These are phyloP conservation scores for Pemphredon lugubris DNA, from an alignment of 2,888 invertebrate genomes.

Conservation along the genomic window DNA sequence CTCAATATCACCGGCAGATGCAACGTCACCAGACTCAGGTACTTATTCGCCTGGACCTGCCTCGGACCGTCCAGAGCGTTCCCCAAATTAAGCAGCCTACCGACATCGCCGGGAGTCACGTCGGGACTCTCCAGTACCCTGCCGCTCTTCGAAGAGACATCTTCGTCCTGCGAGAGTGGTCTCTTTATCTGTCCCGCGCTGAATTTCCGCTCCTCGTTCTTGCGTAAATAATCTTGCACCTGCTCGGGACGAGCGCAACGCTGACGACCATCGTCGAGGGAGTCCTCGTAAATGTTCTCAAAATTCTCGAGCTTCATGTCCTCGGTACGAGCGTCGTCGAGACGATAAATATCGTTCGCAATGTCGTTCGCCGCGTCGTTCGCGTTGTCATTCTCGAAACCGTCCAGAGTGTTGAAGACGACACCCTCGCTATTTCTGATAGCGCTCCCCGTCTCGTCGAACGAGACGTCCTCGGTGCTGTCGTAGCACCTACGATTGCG, in stretches of 20 bases:
- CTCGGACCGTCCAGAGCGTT: slow-evolving; percentile 78
- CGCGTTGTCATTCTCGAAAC: slow-evolving; percentile 71
- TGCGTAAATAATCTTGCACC: slow-evolving; percentile 69
- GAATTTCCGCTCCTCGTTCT: slow-evolving; percentile 74
- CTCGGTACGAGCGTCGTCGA: slow-evolving; percentile 49
- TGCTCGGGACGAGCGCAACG: slow-evolving; percentile 23
- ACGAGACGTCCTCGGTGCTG: slow-evolving; percentile 64
- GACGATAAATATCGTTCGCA: slow-evolving; percentile 45
- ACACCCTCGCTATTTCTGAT: slow-evolving; percentile 68
- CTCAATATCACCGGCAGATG: slow-evolving; percentile 84
- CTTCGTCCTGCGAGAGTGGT: slow-evolving; percentile 77
- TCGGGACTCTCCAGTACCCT: slow-evolving; percentile 79
- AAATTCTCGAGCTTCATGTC: slow-evolving; percentile 64
- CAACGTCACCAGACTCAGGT: slow-evolving; percentile 82
- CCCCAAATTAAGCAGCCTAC: slow-evolving; percentile 79
- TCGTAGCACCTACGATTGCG: slow-evolving; percentile 62
- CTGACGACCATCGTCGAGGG: slow-evolving; percentile 35
- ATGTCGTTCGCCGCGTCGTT: slow-evolving; percentile 63
- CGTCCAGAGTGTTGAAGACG: slow-evolving; percentile 78
- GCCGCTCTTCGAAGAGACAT: slow-evolving; percentile 77
- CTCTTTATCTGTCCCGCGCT: slow-evolving; percentile 76
- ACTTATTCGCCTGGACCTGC: slow-evolving; percentile 81
- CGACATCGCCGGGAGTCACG: slow-evolving; percentile 79
- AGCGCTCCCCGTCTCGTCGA: slow-evolving; percentile 63
- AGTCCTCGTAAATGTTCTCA: slow-evolving; percentile 46